phyloP scores from a whole-genome alignment of 2,888 invertebrate genomes.

The Orthosia gothica region DNA sequence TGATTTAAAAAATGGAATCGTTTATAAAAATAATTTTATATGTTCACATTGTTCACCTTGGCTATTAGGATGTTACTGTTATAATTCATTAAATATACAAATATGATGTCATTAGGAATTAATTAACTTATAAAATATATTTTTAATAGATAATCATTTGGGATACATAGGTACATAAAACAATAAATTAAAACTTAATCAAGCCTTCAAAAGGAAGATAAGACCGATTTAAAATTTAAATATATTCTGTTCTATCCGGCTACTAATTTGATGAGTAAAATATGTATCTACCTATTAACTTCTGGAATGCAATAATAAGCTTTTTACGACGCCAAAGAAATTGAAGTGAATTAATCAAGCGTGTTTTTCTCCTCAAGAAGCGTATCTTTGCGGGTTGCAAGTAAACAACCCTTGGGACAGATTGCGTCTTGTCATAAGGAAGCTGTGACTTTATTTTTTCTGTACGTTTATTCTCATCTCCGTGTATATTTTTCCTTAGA shows the following conservation, averaged over 20 bases:
- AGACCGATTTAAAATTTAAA: slow-evolving; percentile 55
- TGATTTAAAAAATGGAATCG: slow-evolving; percentile 15
- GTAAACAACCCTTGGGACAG: slow-evolving; percentile 74
- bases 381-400: slow-evolving; percentile 75
- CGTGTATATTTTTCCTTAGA: slow-evolving; percentile 20
- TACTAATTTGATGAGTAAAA: slow-evolving; percentile 61
- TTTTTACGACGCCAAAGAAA: slow-evolving; percentile 74
- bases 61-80: slow-evolving; percentile 26
- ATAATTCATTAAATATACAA: slow-evolving; percentile 39
- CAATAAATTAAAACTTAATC: slow-evolving; percentile 43
- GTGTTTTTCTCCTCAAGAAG: slow-evolving; percentile 78
- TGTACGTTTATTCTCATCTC: slow-evolving; percentile 16
- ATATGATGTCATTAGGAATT: slow-evolving; percentile 14
- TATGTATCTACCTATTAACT: slow-evolving; percentile 45
- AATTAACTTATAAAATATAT: slow-evolving; percentile 44
- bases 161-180: slow-evolving; percentile 23
- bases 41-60: slow-evolving; percentile 6
- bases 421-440: slow-evolving; percentile 77
- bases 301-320: slow-evolving; percentile 66
- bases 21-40: slow-evolving; percentile 7
- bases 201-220: slow-evolving; percentile 50
- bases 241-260: slow-evolving; percentile 55
- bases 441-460: slow-evolving; percentile 70
- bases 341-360: slow-evolving; percentile 81
- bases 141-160: slow-evolving; percentile 24